These are phyloP conservation scores for Drosophila greeni DNA, from an alignment of 2,888 invertebrate species.

Conservation along the genomic window DNA sequence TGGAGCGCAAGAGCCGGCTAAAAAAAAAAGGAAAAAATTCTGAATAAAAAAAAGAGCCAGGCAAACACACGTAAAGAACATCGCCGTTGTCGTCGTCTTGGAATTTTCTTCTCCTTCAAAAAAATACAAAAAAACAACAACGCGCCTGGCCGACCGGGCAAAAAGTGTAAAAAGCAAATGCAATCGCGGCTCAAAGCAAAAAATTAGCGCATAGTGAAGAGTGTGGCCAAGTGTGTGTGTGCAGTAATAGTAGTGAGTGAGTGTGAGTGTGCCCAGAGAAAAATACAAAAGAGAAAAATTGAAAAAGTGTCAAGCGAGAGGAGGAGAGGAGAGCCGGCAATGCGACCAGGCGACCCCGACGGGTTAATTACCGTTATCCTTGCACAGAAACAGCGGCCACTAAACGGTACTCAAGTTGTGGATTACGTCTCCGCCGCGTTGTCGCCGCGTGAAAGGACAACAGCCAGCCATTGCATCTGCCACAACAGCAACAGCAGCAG, in stretches of 20 bases:
- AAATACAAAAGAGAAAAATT: constrained; percentile 62
- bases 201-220: constrained; percentile 71
- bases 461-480: constrained; percentile 8
- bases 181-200: constrained; percentile 49
- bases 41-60: constrained; percentile 38
- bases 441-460: constrained; percentile 40
- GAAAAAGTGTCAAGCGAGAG: constrained; percentile 68
- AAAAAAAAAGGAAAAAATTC: constrained; percentile 18
- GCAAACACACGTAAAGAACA: constrained; percentile 32
- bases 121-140: constrained; percentile 23
- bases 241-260: constrained; percentile 1
- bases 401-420: constrained; percentile 49
- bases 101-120: constrained; percentile 41
- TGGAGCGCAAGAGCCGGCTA: constrained; percentile 43
- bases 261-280: constrained; percentile 55
- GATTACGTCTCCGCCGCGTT: constrained; percentile 39
- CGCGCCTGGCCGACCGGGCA: constrained; percentile 45
- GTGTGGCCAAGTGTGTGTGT: constrained; percentile 42
- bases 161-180: constrained; percentile 66
- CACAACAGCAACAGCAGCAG: constrained; percentile 2
- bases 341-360: constrained; percentile 68
- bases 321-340: constrained; percentile 53
- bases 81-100: constrained; percentile 43
- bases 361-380: constrained; percentile 70
- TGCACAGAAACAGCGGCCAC: constrained; percentile 42